phyloP scores from a whole-genome alignment of 1,140 invertebrate genomes.

The Drosophila dunni region DNA sequence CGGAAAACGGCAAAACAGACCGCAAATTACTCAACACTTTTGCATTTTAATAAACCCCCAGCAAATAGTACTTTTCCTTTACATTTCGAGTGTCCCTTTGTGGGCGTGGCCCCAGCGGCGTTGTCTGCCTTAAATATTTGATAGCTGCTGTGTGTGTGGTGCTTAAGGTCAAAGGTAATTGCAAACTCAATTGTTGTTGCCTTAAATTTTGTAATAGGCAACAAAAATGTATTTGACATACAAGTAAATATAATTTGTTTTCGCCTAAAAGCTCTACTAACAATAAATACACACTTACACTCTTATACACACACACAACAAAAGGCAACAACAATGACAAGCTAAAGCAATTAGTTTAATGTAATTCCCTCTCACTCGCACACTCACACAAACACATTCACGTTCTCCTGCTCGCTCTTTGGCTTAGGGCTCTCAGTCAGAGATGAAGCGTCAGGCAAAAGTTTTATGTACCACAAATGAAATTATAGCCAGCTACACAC shows the following conservation, averaged over 20 bases:
- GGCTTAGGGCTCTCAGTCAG: conserved; percentile 38
- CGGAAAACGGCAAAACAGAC: not conserved
- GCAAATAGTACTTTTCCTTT: conserved; percentile 24
- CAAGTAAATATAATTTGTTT: conserved; percentile 75
- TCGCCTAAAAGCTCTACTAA: conserved; percentile 73
- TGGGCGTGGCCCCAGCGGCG: conserved; percentile 24
- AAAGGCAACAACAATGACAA: conserved; percentile 66
- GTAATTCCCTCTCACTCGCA: conserved; percentile 56
- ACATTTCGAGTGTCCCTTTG: conserved; percentile 11
- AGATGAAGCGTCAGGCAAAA: conserved; percentile 73
- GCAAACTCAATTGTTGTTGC: conserved; percentile 31
- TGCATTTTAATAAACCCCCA: conserved; percentile 46
- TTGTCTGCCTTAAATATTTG: conserved; percentile 51
- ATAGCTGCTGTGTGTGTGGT: conserved; percentile 17
- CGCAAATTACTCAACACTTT: conserved; percentile 59
- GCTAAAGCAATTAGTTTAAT: conserved; percentile 83
- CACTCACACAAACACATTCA: not conserved
- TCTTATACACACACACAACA: conserved; percentile 27
- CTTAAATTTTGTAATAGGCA: conserved; percentile 54
- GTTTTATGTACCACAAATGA: conserved; percentile 82
- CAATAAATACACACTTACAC: conserved; percentile 59
- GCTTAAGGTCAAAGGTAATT: conserved; percentile 58
- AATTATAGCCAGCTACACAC: conserved; percentile 68
- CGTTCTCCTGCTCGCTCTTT: conserved; percentile 17
- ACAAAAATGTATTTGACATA: conserved; percentile 54